Base-by-base conservation (phyloP, 2,888 invertebrate species). In the Caenorhabditis angaria region DNA sequence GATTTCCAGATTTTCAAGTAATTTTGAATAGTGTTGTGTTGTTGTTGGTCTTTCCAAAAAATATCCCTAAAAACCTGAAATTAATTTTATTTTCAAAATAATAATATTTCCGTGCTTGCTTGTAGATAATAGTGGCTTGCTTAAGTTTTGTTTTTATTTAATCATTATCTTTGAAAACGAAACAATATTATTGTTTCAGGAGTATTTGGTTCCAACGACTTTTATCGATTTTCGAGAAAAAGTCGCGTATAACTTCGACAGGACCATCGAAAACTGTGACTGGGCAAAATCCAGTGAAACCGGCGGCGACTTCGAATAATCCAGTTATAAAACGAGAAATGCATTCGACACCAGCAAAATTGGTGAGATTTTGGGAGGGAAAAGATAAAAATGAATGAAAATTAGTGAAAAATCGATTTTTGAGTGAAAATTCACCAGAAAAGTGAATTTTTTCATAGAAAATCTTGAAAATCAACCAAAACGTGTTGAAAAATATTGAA, bases 141-240 rank as follows among this genome's bases (percentile, higher is more conserved):
- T 41, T 41, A 10, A 41, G 10, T 41, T 41, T 41, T 12, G 18
- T 41, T 14, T 41, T 41, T 6, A 41, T 41, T 41, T 41, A 32
- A 32, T n/a, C n/a, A n/a, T n/a, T n/a, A n/a, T n/a, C n/a, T n/a
- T n/a, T n/a, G n/a, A n/a, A n/a, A n/a, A n/a, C n/a, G n/a, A n/a
- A n/a, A n/a, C n/a, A 3, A 29, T n/a, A n/a, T n/a, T 32, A 32
- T 10, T 50, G 2, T 29, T 69, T 25, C 61, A 70, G 70, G 53
- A 70, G 53, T 22, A 48, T 70, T 61, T 70, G 70, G 70, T 56
- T 64, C 41, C 61, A 64, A n/a, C 70, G 70, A n/a, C 50, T 70
- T 28, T 64, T 64, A 56, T 54, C 70, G 32, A 61, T 70, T 27
- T 61, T 70, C 51, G 48, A 70, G 41, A 61, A 59, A 57, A 61